A percentile compares a stretch with the other conserved stretches of the same genome.
phyloP scores from a whole-genome alignment of 2,113 vertebrate genomes.

The Rhinoderma darwinii region DNA sequence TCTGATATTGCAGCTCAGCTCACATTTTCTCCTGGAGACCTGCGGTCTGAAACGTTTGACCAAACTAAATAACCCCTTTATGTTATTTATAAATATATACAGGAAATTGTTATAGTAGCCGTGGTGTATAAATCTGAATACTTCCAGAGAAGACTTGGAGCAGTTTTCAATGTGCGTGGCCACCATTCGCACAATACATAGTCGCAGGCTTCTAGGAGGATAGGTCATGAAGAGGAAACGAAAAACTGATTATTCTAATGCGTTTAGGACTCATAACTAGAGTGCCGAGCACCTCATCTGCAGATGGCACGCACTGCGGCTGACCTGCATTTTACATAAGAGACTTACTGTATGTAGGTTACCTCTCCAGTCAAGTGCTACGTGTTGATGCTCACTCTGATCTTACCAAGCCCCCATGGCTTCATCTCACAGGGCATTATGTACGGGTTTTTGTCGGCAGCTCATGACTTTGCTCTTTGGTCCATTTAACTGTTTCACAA shows the following conservation, averaged over 20 bases:
- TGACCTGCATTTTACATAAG: constrained; percentile 45
- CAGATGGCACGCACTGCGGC: constrained; percentile 26
- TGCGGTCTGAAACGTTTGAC: background rate
- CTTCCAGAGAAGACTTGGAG: background rate
- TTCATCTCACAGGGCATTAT: background rate
- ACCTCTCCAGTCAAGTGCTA: background rate
- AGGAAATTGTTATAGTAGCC: background rate
- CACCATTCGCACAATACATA: background rate
- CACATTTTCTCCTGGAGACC: background rate
- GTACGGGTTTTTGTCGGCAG: background rate
- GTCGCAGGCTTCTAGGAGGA: background rate
- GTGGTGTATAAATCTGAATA: background rate
- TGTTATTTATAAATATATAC: background rate
- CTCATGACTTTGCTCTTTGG: background rate
- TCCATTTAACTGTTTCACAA: constrained; percentile 9
- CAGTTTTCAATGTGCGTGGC: background rate
- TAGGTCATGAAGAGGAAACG: constrained; percentile 19
- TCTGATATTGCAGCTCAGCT: no score
- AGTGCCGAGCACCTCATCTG: constrained; percentile 23
- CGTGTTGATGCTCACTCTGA: background rate
- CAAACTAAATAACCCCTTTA: background rate
- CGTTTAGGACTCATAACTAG: constrained; percentile 30
- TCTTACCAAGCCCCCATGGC: background rate
- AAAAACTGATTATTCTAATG: constrained; percentile 47
- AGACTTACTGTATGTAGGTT: constrained; percentile 42